These are phyloP conservation scores for Nibea albiflora DNA, from an alignment of 2,113 vertebrate species.

Conservation along the genomic window DNA sequence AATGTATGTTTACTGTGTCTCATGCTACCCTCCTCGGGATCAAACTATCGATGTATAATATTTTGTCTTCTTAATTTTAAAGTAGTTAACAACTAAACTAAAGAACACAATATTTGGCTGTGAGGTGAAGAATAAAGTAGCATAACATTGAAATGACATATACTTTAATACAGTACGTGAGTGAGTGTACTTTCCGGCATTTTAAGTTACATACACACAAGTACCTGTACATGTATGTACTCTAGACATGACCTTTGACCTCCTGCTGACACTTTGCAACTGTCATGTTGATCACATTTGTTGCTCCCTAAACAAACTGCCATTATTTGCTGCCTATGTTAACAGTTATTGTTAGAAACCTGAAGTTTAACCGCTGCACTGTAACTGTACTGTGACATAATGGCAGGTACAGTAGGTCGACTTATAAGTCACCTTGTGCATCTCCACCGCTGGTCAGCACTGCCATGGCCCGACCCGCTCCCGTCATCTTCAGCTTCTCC, in stretches of 20 bases:
- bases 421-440: conserved; percentile 90
- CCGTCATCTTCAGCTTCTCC: conserved; percentile 88
- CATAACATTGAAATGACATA: background rate
- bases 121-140: background rate
- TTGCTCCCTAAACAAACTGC: background rate
- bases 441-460: conserved; percentile 96
- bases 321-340: too few relatives aligned
- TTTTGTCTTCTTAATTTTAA: background rate
- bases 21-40: too few relatives aligned
- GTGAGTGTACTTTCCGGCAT: background rate
- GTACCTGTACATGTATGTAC: too few relatives aligned
- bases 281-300: background rate
- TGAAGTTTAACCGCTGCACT: background rate
- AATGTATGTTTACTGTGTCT: too few relatives aligned
- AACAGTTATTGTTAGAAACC: background rate
- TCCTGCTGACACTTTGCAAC: background rate
- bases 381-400: too few relatives aligned
- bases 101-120: background rate
- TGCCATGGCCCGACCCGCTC: conserved; percentile 90
- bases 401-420: accelerated
- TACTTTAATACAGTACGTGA: background rate
- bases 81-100: background rate
- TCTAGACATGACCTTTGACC: conserved; percentile 46
- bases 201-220: background rate
- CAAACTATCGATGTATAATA: background rate